Evolutionary conservation across 2,113 vertebrate genomes (phyloP), one percentile per base, ranked within the genome.

Genomic region (Oryzias melastigma): DNA sequence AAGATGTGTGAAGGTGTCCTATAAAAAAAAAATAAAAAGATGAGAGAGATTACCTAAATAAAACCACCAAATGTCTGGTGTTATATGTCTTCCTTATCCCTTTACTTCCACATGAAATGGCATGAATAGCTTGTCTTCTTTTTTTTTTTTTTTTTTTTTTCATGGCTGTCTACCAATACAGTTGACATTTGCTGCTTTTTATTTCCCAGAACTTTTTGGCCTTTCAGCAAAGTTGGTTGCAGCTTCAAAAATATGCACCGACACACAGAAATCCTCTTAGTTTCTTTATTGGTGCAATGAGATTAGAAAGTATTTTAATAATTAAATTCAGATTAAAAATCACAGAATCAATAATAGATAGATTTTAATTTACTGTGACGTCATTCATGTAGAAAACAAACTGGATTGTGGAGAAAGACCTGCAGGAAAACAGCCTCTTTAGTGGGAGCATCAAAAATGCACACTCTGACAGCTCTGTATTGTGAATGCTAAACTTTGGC

Each of bases 251-350:
- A 68, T 1, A 3, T 48, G 41, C 29, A 22, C 62, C 25, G 18
- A 16, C 63, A 58, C 67, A 62, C 56, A 50, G 46, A 61, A 73
- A 65, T 50, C 45, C 40, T 50, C 10, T 50, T 74, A 72, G 73
- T 69, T 65, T 74, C 75, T 60, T 83, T 52, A 20, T 73, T 46
- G 17, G 41, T 68, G 53, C 65, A 50, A 35, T 35, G 35, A 8
- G 35, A 35, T 35, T 1, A 35, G 35, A 35, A 35, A 35, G 8
- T 35, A 35, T 35, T 10, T 35, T 3, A 6, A 27, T 5, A 27
- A 27, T 27, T 5, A 27, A 27, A 5, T 27, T 27, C 25, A 27
- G 25, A 27, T 27, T 5, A 27, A 27, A 27, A 27, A 27, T 7
- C 25, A 27, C 25, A 27, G 22, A 27, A 27, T 27, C 5, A 6